Evolutionary conservation across 2,888 invertebrate species (phyloP), one percentile per base, ranked within the genome.

Genomic region (Mythimna impura): DNA sequence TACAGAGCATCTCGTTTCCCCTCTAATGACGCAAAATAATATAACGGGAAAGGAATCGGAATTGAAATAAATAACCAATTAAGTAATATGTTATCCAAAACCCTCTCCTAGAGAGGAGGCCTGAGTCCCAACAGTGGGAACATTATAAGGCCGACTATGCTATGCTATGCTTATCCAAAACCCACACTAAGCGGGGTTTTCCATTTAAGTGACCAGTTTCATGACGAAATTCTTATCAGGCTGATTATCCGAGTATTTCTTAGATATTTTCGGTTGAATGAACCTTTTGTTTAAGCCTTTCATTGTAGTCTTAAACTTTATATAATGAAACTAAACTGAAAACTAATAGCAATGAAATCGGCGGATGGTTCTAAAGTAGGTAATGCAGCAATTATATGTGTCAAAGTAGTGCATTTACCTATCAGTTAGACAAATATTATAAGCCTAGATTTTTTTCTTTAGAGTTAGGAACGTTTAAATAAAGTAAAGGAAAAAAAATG

Each of bases 251-350:
- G 64, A 67, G 52, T 50, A 62, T 20, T 65, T 68, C 63, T 72
- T 50, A 52, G 22, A 68, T 66, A 68, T 63, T 72, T 30, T 63
- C 47, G 25, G 60, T 62, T 82, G 65, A 80, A 72, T 68, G 57
- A 66, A 72, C 14, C 34, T 50, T 54, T 65, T 61, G 40, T 66
- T 57, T 43, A 4, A 47, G 20, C 22, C n/a, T 43, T 57, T n/a
- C 20, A 10, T 43, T 50, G 12, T 47, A 34, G n/a, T 12, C 25
- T n/a, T 69, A 12, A 47, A 67, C n/a, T 63, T 65, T 75, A 34
- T 55, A 8, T 12, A 10, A 14, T 7, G 12, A 43, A 58, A 63
- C 36, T 60, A 12, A 17, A 50, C 40, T 60, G 50, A 30, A 20
- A 20, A 43, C 17, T 12, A 50, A 17, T 55, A 43, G 40, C 22